Evolutionary conservation across 2,797 vertebrate genomes (phyloP).

Genomic region (Gadopsis bispinosus): DNA sequence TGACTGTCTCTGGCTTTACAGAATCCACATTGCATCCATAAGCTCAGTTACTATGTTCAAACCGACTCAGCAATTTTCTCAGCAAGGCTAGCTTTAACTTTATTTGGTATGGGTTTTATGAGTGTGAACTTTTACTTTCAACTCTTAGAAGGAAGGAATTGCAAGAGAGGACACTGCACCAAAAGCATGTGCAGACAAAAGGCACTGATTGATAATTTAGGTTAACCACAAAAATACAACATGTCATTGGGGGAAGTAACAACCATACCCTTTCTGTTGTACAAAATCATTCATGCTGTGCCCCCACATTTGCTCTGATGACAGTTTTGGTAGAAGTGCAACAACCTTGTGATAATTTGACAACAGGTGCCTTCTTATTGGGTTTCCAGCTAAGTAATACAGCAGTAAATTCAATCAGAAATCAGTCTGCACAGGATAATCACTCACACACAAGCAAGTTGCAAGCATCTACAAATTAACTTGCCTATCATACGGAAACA

Average conservation of each 20-base stretch:
- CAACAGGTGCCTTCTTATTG: not conserved
- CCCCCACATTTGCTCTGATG: not conserved
- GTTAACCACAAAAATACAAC: slow-evolving; percentile 1
- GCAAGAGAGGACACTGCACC: not conserved
- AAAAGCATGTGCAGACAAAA: not conserved
- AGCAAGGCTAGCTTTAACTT: not conserved
- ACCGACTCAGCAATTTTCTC: not conserved
- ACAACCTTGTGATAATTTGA: not conserved
- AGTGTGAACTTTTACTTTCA: not conserved
- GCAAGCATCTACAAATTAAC: not conserved
- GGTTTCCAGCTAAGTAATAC: not conserved
- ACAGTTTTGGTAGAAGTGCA: not conserved
- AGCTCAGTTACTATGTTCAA: not conserved
- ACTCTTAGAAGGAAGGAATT: not conserved
- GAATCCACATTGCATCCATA: not conserved
- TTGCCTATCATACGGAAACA: not conserved
- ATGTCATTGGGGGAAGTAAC: not conserved
- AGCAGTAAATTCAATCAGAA: not conserved
- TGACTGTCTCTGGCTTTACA: not conserved
- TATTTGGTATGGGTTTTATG: not conserved
- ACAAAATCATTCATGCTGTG: not conserved
- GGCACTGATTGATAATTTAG: not conserved
- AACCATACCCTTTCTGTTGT: not conserved
- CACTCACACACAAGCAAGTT: not conserved
- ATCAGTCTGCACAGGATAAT: not conserved